Base-by-base conservation (phyloP, 2,888 invertebrate genomes). In the Cetonia aurata region DNA sequence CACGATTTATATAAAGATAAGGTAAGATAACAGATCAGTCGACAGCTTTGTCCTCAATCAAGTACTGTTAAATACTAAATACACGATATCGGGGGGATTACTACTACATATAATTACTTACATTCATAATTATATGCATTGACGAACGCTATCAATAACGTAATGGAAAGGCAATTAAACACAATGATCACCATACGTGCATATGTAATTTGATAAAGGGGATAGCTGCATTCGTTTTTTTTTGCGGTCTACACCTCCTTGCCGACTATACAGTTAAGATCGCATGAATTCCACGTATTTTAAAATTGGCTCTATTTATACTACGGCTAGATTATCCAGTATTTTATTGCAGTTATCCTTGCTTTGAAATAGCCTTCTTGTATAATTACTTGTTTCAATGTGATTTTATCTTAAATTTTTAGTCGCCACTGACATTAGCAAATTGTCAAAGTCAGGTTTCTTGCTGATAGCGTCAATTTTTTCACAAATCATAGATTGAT, bases 321-420 rank as follows among this genome's bases (percentile, higher is more conserved):
- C 15, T 13, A 13, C 19, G 6, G 42, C 31, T 42, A 60, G 31
- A 60, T 69, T 69, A 66, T 59, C 59, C 1, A 25, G 25, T 50
- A 25, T 13, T 70, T 66, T 59, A 44, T 59, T 41, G 52, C 52
- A 52, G 67, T 59, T 66, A 70, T 70, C 56, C 67, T 56, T 65
- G 66, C 44, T 42, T 70, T 50, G 50, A 56, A 70, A 56, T 57
- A 42, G 56, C 66, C 48, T 70, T 70, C 70, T 70, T 66, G 59
- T 67, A 66, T 71, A 71, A 71, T 71, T 67, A 67, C 67, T 59
- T 25, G 57, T 56, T 66, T 71, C 53, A 44, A 71, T 53, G 50
- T 31, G 57, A 59, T 67, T 48, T 71, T 67, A 66, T 65, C 67
- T 65, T 8, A 41, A 41, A 12, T 60, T 57, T 59, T 66, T 55